Evolutionary conservation across 2,888 invertebrate genomes (phyloP).

Genomic region (Congeria kusceri): DNA sequence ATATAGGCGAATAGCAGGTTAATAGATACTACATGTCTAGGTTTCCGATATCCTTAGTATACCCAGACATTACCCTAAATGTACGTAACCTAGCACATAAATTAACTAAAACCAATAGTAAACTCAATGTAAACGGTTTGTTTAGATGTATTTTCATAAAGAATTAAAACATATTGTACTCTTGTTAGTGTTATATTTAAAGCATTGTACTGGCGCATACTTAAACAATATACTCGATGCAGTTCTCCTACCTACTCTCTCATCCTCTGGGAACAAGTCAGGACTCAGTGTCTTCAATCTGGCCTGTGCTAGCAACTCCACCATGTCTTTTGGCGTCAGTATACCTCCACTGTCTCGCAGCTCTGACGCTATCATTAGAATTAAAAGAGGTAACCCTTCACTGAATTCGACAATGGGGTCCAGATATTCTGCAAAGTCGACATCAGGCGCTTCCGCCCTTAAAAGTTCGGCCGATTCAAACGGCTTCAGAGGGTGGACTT

Average conservation of each 20-base stretch:
- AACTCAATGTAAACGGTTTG: too few species aligned
- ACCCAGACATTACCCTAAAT: too few species aligned
- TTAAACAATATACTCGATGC: too few species aligned
- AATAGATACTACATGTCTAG: too few species aligned
- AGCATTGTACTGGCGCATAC: too few species aligned
- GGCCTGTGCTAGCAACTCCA: conserved; percentile 45
- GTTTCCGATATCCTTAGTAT: too few species aligned
- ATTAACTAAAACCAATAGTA: too few species aligned
- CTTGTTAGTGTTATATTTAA: too few species aligned
- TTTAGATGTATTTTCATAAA: too few species aligned
- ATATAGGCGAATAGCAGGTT: too few species aligned
- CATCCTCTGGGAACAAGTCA: conserved; percentile 57
- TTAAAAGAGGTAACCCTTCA: conserved; percentile 61
- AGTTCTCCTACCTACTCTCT: conserved; percentile 55
- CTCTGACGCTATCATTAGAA: conserved; percentile 62
- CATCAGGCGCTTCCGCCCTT: conserved; percentile 30
- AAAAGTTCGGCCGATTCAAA: conserved; percentile 53
- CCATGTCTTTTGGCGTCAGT: conserved; percentile 58
- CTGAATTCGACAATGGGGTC: conserved; percentile 56
- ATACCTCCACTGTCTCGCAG: conserved; percentile 52
- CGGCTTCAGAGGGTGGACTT: conserved; percentile 32
- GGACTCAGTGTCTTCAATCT: conserved; percentile 61
- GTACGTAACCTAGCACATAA: too few species aligned
- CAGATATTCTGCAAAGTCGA: conserved; percentile 53
- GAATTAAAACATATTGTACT: too few species aligned